phyloP scores from a whole-genome alignment of 2,888 invertebrate genomes.

The Tetramorium bicarinatum region DNA sequence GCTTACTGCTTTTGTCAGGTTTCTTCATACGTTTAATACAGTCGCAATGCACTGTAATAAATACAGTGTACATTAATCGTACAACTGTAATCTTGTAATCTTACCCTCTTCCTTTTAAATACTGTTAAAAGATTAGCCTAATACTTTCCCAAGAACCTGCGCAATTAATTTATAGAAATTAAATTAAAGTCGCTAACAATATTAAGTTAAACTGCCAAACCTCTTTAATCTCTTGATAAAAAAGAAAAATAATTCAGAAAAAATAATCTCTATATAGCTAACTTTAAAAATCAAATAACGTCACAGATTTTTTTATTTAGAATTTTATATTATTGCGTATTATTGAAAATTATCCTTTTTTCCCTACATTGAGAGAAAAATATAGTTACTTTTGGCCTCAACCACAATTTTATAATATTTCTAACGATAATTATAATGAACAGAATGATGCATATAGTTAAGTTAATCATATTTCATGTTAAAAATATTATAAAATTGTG shows the following conservation, averaged over 20 bases:
- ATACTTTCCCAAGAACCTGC: neutral
- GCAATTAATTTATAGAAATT: neutral
- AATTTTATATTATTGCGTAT: neutral
- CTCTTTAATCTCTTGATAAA: neutral
- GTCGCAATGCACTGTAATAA: neutral
- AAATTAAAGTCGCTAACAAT: neutral
- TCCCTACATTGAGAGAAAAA: too few relatives aligned
- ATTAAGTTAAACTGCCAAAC: neutral
- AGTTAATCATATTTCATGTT: too few relatives aligned
- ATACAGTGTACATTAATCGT: neutral
- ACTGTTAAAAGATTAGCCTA: neutral
- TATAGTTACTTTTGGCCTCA: too few relatives aligned
- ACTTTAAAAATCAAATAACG: neutral
- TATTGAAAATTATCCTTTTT: too few relatives aligned
- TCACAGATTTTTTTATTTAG: neutral
- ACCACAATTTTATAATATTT: too few relatives aligned
- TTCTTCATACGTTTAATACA: slow-evolving; percentile 17
- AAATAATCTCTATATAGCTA: neutral
- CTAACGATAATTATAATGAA: too few relatives aligned
- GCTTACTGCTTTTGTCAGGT: slow-evolving; percentile 17
- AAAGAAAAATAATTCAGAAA: neutral
- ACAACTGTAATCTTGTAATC: neutral
- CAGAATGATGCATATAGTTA: too few relatives aligned
- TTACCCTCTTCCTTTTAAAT: neutral
- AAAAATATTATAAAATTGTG: too few relatives aligned